Evolutionary conservation across 2,888 invertebrate genomes (phyloP).

Genomic region (Cartodere bifasciata): DNA sequence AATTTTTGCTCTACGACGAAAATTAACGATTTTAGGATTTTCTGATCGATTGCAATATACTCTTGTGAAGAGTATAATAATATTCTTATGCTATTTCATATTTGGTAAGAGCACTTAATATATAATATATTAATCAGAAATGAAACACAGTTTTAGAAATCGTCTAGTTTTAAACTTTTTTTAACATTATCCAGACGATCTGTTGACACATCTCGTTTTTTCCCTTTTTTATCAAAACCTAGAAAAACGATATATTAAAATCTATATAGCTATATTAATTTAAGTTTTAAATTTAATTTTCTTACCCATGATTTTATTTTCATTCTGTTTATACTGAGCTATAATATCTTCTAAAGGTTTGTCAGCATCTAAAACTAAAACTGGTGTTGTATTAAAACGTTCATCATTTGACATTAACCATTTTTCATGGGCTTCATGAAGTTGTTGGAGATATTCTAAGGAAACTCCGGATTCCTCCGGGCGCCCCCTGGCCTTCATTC

Average conservation of each 20-base stretch:
- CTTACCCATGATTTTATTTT: slow-evolving; percentile 38
- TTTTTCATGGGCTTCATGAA: slow-evolving; percentile 65
- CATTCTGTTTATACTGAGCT: slow-evolving; percentile 50
- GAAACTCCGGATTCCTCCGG: slow-evolving; percentile 73
- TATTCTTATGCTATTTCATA: too few species aligned
- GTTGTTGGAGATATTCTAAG: slow-evolving; percentile 63
- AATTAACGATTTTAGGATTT: too few species aligned
- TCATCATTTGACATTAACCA: slow-evolving; percentile 45
- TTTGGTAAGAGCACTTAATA: too few species aligned
- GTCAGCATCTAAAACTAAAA: slow-evolving; percentile 56
- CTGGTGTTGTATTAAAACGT: slow-evolving; percentile 32
- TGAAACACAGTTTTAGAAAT: too few species aligned
- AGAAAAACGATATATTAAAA: too few species aligned
- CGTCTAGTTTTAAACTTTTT: slow-evolving; percentile 18
- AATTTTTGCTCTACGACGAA: too few species aligned
- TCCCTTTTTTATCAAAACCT: slow-evolving; percentile 22
- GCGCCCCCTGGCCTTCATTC: slow-evolving; percentile 64
- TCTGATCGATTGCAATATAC: too few species aligned
- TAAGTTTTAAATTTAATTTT: neutral
- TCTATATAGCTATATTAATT: too few species aligned
- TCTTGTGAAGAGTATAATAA: too few species aligned
- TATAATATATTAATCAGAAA: too few species aligned
- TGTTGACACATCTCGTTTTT: slow-evolving; percentile 14
- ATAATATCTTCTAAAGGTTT: slow-evolving; percentile 50
- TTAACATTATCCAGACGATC: slow-evolving; percentile 20